A percentile compares a stretch with the other conserved stretches of the same genome.
Evolutionary conservation across 1,140 invertebrate species (phyloP).

Genomic region (Ephestia elutella): DNA sequence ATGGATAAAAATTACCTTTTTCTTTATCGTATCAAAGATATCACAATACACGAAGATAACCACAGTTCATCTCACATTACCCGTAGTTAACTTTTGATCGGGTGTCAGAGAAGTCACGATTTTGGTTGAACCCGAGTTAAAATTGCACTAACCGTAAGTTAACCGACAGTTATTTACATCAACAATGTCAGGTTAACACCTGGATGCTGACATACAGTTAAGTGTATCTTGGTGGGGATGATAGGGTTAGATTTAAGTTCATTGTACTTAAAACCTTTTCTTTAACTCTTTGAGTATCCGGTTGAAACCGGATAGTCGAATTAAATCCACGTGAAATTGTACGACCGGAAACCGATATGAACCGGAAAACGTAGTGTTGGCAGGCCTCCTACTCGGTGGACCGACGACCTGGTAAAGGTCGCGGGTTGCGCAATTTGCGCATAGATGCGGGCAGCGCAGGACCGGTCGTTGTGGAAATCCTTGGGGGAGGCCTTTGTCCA

Average conservation of each 20-base stretch:
- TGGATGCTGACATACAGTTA: conserved; percentile 23
- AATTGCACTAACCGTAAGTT: conserved; percentile 12
- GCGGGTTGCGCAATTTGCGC: too few species aligned
- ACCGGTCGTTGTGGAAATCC: too few species aligned
- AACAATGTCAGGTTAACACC: conserved; percentile 16
- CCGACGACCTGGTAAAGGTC: too few species aligned
- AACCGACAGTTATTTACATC: conserved; percentile 18
- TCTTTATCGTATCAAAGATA: neutral
- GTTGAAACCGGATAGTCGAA: too few species aligned
- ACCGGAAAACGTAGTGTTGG: too few species aligned
- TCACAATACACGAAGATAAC: neutral
- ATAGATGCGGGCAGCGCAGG: too few species aligned
- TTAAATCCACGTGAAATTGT: too few species aligned
- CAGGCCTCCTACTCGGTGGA: too few species aligned
- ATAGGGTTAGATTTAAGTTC: conserved; percentile 12
- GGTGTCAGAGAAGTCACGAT: conserved; percentile 9
- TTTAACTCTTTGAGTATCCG: too few species aligned
- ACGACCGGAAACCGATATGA: too few species aligned
- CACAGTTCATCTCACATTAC: neutral
- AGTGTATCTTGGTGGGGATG: conserved; percentile 24
- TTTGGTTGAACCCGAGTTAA: conserved; percentile 8
- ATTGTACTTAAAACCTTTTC: neutral
- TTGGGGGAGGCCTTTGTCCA: too few species aligned
- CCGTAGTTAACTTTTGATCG: neutral
- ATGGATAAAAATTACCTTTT: neutral